A percentile compares a stretch with the other conserved stretches of the same genome.
phyloP scores from a whole-genome alignment of 2,888 invertebrate genomes.

The Torymus texanus region DNA sequence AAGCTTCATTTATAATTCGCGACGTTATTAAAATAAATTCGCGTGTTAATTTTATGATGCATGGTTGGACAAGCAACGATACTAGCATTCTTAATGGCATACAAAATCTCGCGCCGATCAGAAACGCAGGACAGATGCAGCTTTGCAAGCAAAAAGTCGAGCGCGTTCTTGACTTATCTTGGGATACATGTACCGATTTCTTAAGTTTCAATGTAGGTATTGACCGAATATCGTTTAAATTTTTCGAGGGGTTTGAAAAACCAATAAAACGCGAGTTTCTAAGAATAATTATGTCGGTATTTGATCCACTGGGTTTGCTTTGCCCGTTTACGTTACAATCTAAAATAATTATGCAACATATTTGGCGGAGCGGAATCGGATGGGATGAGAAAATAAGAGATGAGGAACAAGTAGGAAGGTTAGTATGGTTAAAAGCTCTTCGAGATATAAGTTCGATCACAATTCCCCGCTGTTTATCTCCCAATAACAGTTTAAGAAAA shows the following conservation, averaged over 20 bases:
- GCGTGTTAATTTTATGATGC: no score
- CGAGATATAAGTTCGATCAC: neutral
- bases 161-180: neutral
- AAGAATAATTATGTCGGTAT: conserved; percentile 9
- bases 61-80: neutral
- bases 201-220: neutral
- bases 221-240: neutral
- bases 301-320: conserved; percentile 4
- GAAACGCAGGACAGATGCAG: neutral
- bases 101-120: no score
- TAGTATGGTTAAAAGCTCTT: neutral
- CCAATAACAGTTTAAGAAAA: neutral
- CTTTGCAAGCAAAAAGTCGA: neutral
- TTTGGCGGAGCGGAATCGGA: conserved; percentile 1
- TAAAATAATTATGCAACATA: conserved; percentile 5
- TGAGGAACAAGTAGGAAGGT: conserved; percentile 9
- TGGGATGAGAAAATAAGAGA: conserved; percentile 11
- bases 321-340: neutral
- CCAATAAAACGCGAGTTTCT: neutral
- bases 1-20: no score
- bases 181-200: neutral
- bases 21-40: no score
- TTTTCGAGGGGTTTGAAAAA: neutral
- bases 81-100: no score
- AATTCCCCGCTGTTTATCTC: neutral